phyloP scores from a whole-genome alignment of 2,888 invertebrate species.

The Drosophila atripex region DNA sequence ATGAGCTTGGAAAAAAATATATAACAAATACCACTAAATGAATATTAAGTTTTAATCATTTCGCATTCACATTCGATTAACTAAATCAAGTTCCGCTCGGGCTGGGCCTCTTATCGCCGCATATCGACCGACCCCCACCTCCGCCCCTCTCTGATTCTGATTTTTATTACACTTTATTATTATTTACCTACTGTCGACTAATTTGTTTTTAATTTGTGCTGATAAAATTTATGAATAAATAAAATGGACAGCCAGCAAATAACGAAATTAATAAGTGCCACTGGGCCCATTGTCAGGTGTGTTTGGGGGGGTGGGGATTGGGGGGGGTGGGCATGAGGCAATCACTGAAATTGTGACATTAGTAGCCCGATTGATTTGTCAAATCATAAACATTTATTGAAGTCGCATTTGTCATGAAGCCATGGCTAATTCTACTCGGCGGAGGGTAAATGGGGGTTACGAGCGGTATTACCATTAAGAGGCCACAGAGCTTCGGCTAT shows the following conservation, averaged over 20 bases:
- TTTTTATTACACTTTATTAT: constrained; percentile 77
- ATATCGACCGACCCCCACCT: constrained; percentile 55
- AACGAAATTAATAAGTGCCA: constrained; percentile 70
- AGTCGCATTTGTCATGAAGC: constrained; percentile 35
- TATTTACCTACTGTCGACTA: constrained; percentile 79
- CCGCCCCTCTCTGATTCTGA: constrained; percentile 44
- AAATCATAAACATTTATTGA: constrained; percentile 66
- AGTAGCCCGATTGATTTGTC: constrained; percentile 77
- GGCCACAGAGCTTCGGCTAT: not conserved
- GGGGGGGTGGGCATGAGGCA: constrained; percentile 5
- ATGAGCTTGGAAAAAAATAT: not conserved
- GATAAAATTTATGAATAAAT: constrained; percentile 77
- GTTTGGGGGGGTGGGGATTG: not conserved
- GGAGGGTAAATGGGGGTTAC: not conserved
- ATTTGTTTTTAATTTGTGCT: constrained; percentile 80
- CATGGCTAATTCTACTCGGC: not conserved
- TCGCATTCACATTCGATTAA: constrained; percentile 41
- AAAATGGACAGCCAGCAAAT: constrained; percentile 64
- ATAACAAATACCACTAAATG: constrained; percentile 35
- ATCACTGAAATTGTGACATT: constrained; percentile 63
- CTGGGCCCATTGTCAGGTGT: not conserved
- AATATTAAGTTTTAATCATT: constrained; percentile 64
- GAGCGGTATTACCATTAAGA: constrained; percentile 1
- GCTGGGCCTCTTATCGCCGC: constrained; percentile 32
- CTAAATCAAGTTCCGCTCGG: constrained; percentile 46